Base-by-base conservation (phyloP, 2,797 vertebrate genomes). In the Lacerta agilis region DNA sequence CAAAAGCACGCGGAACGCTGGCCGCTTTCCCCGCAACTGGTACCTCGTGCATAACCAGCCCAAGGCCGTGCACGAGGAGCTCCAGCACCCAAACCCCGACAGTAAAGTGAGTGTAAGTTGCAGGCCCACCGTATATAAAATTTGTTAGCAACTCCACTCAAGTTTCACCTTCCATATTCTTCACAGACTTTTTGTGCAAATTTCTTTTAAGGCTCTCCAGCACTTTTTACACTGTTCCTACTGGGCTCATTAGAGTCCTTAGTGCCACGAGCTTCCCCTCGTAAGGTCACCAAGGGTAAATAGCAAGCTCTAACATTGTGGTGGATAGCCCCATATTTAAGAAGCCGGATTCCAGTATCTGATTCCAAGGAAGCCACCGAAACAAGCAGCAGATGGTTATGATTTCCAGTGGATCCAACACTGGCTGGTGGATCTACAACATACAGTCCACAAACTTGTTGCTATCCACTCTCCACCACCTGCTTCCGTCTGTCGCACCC, bases 261-360 rank as follows among this genome's bases (percentile, higher is more conserved):
- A 38, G 10, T 55, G 71, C 49, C 36, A n/a, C 1, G 10, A 5
- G 58, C 27, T 86, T 69, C 66, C 25, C n/a, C 1, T 29, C 61
- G 85, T 85, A 86, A 81, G 69, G 91, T 43, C 43, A 41, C 55
- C 85, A 88, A 61, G 18, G 86, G 58, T 71, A 87, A 84, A n/a
- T 86, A 81, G 88, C 89, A 94, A 61, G 87, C 38, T 1, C 29
- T 83, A 89, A 94, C 82, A 7, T 20, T 87, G 85, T 45, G 3
- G 17, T 83, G 85, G 83, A 86, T 36, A 0, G 61, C 66, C 86
- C 90, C 88, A 5, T 80, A 58, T 27, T 73, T 86, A 79, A 90
- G 69, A 61, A 83, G 75, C 10, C 13, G 78, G 3, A 80, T 43
- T 87, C 55, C 17, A 89, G 71, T 43, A 10, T 17, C 0, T 49